phyloP scores from a whole-genome alignment of 2,888 invertebrate genomes.

The Polydrusus pterygomalis region DNA sequence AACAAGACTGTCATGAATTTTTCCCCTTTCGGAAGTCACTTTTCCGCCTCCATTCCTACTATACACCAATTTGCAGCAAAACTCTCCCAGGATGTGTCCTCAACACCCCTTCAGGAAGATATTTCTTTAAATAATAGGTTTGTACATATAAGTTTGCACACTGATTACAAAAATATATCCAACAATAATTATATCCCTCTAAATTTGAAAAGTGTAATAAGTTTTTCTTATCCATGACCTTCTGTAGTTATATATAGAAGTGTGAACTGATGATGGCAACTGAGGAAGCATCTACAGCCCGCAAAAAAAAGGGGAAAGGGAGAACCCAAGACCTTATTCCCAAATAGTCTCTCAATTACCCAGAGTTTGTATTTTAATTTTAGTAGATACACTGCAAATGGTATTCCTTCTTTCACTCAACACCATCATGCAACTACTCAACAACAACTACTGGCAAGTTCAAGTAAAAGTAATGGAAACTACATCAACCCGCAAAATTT shows the following conservation, averaged over 20 bases:
- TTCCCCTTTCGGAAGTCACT: constrained; percentile 88
- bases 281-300: too few relatives aligned
- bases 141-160: neutral
- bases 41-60: constrained; percentile 84
- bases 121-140: constrained; percentile 48
- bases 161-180: too few relatives aligned
- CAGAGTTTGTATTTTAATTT: neutral
- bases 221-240: too few relatives aligned
- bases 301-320: too few relatives aligned
- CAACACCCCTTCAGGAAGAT: constrained; percentile 50
- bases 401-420: constrained; percentile 73
- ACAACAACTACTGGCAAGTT: constrained; percentile 60
- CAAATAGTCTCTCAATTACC: too few relatives aligned
- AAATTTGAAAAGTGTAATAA: too few relatives aligned
- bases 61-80: constrained; percentile 90
- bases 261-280: too few relatives aligned
- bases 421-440: constrained; percentile 68
- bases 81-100: constrained; percentile 73
- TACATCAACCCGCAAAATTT: constrained; percentile 66
- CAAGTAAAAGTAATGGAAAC: constrained; percentile 55
- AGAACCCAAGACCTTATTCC: too few relatives aligned
- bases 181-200: too few relatives aligned
- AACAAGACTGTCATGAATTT: constrained; percentile 82
- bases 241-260: too few relatives aligned
- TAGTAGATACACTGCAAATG: constrained; percentile 69